Evolutionary conservation across 2,888 invertebrate species (phyloP), one percentile per base, ranked within the genome.

Genomic region (Mesoligia furuncula): DNA sequence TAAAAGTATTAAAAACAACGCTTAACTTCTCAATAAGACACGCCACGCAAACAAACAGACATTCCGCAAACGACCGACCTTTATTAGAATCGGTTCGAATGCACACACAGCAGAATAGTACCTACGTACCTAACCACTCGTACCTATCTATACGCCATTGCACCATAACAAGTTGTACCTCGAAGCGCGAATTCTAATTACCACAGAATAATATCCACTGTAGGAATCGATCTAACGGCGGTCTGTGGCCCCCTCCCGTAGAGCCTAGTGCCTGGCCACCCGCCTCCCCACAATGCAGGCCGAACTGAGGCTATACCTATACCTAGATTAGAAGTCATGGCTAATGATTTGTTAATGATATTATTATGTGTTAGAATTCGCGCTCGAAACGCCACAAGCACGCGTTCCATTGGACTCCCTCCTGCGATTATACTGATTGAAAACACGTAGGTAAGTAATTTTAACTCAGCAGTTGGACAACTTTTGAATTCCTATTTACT

Each of bases 181-280:
- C 91, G 86, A 85, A 89, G 91, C 93, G 93, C 93, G 93, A 91
- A 94, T 95, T 95, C 96, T 96, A 96, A 96, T 96, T 96, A 96
- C 93, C 93, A 92, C 94, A 92, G 95, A 95, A 95, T 95, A 94
- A 95, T 95, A 95, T 93, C 93, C 92, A 92, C 91, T 93, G 93
- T 95, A 95, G 94, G 88, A 94, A 96, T 96, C 96, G 96, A 96
- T 96, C 96, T 96, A 95, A 94, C 95, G 90, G 90, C 90, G 91
- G 91, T 92, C 88, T 84, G 80, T 81, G 70, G 54, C 77, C 77
- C 89, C 87, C 89, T 87, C 81, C 87, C 89, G 69, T 70, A 54
- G 83, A 78, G 83, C 90, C 84, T 89, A 81, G 87, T 85, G 85
- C 86, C 86, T 79, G 87, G 86, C 89, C 89, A 86, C 89, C 89